A percentile compares a stretch with the other conserved stretches of the same genome.
These are phyloP conservation scores for Chelon labrosus DNA, from an alignment of 2,797 vertebrate genomes.

Conservation along the genomic window DNA sequence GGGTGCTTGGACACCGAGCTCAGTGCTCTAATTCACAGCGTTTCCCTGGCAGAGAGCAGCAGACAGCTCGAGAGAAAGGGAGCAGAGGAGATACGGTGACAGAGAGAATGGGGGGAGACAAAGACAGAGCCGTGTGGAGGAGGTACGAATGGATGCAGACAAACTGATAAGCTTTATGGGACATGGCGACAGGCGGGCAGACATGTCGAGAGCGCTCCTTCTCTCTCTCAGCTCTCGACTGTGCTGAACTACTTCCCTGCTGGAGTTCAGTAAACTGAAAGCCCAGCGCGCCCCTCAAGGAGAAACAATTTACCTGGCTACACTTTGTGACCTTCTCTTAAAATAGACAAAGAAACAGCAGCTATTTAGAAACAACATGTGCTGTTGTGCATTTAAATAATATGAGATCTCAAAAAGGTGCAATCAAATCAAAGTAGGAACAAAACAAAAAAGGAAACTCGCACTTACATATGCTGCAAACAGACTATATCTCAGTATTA, in stretches of 20 bases:
- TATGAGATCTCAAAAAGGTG: slow-evolving; percentile 3
- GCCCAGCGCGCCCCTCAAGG: slow-evolving; percentile 19
- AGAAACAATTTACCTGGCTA: slow-evolving; percentile 25
- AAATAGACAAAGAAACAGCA: slow-evolving; percentile 15
- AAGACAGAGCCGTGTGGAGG: slow-evolving; percentile 19
- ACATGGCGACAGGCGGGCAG: slow-evolving; percentile 12
- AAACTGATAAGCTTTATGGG: slow-evolving; percentile 49
- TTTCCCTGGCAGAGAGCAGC: slow-evolving; percentile 65
- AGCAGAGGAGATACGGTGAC: slow-evolving; percentile 42
- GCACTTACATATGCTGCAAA: not conserved
- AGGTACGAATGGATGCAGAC: slow-evolving; percentile 37
- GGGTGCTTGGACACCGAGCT: slow-evolving; percentile 71
- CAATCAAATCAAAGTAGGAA: not conserved
- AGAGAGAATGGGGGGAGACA: slow-evolving; percentile 18
- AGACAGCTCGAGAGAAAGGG: slow-evolving; percentile 41
- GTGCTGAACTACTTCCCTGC: slow-evolving; percentile 57
- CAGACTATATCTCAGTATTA: not conserved
- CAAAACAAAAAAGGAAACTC: too few species aligned
- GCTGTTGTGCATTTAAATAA: not conserved
- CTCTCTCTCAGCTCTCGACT: slow-evolving; percentile 33
- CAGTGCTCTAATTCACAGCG: slow-evolving; percentile 72
- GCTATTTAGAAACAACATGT: not conserved
- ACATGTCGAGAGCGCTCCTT: slow-evolving; percentile 3
- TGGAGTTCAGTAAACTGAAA: slow-evolving; percentile 45
- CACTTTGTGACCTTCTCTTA: slow-evolving; percentile 23